Percentiles rank a stretch among this genome's conserved stretches.
phyloP scores from a whole-genome alignment of 2,797 vertebrate species.

The Tiaroga cobitis region DNA sequence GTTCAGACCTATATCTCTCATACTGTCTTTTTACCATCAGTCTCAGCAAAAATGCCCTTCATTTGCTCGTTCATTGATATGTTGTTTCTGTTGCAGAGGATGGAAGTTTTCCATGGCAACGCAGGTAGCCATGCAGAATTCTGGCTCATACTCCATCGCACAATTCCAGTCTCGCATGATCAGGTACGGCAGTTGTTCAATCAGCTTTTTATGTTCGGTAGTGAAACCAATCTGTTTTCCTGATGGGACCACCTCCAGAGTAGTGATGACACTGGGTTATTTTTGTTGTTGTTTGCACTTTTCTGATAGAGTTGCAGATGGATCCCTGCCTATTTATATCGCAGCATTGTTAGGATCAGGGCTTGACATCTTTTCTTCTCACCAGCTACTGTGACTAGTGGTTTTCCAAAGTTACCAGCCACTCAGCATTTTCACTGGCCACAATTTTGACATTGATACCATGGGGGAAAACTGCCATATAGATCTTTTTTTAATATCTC shows the following conservation, averaged over 20 bases:
- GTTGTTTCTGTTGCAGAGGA: constrained; percentile 78
- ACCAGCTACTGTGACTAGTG: too few species aligned
- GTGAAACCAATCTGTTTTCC: constrained; percentile 23
- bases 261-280: constrained; percentile 20
- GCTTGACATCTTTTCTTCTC: background rate
- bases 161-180: constrained; percentile 94
- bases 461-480: too few species aligned
- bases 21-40: background rate
- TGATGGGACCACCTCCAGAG: background rate
- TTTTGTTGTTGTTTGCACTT: background rate
- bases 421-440: too few species aligned
- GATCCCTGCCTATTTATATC: background rate
- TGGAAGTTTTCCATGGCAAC: constrained; percentile 99
- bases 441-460: too few species aligned
- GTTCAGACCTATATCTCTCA: background rate
- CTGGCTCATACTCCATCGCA: constrained; percentile 94
- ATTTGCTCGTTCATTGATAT: background rate
- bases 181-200: constrained; percentile 69
- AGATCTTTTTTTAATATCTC: too few species aligned
- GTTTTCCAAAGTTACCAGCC: too few species aligned
- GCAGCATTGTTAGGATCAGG: background rate
- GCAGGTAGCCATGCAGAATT: constrained; percentile 97
- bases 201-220: background rate
- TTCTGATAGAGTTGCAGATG: background rate
- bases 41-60: background rate